A percentile compares a stretch with the other conserved stretches of the same genome.
Conservation (phyloP, 2,888 invertebrate species). For the Tanytarsus gracilentus region DNA sequence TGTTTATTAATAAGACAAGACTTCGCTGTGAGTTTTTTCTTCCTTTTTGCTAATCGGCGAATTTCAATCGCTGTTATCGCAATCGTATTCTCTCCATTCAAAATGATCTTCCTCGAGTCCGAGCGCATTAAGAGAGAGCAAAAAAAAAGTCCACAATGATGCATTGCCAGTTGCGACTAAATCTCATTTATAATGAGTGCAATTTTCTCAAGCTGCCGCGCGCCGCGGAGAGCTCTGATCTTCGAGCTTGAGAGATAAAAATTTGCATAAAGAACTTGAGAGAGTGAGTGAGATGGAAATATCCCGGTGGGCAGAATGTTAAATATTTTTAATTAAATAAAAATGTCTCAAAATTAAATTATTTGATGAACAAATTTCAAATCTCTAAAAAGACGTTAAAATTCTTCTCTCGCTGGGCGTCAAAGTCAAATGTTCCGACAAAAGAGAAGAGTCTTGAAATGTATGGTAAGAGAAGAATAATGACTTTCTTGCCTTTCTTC, state of each 20-base stretch:
- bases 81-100: conserved; percentile 11
- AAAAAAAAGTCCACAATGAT: conserved; percentile 2
- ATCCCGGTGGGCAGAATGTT: not conserved
- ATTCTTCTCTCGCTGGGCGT: too few species aligned
- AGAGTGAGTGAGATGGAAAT: not conserved
- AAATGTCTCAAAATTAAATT: too few species aligned
- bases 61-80: conserved; percentile 11
- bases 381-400: too few species aligned
- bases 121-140: not conserved
- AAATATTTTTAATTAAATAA: too few species aligned
- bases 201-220: not conserved
- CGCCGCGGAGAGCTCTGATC: too few species aligned
- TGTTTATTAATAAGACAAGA: conserved; percentile 1
- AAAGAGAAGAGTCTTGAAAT: too few species aligned
- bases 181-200: conserved; percentile 25
- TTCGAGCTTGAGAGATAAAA: not conserved
- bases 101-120: not conserved
- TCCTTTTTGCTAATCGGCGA: conserved; percentile 7
- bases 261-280: conserved; percentile 26
- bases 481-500: conserved; percentile 22
- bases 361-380: not conserved
- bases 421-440: conserved; percentile 18
- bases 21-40: too few species aligned
- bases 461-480: too few species aligned
- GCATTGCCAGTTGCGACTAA: conserved; percentile 15